Percentiles rank a stretch among this genome's conserved stretches.
Conservation (phyloP, 2,797 vertebrate genomes). For the Lepus townsendii region DNA sequence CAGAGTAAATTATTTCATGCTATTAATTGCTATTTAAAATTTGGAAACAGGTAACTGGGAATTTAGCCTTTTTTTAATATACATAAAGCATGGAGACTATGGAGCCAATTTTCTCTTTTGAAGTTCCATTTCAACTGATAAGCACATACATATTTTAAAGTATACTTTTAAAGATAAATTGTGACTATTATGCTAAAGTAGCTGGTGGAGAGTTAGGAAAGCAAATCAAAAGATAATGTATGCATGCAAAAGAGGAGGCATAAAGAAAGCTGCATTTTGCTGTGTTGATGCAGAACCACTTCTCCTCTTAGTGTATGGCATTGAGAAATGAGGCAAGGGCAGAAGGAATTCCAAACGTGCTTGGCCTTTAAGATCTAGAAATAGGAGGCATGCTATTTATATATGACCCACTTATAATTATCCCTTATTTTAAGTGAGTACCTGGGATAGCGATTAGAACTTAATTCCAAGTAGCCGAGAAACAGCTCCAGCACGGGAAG, state of each 20-base stretch:
- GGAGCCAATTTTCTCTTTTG: not conserved
- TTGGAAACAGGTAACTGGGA: not conserved
- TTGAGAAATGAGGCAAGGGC: slow-evolving; percentile 51
- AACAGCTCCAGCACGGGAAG: not conserved
- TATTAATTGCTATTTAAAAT: slow-evolving; percentile 42
- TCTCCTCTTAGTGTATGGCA: not conserved
- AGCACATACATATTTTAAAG: slow-evolving; percentile 7
- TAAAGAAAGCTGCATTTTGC: not conserved
- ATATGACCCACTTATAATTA: slow-evolving; percentile 68
- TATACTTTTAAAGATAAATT: slow-evolving; percentile 43
- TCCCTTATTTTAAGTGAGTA: slow-evolving; percentile 32
- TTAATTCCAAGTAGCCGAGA: not conserved
- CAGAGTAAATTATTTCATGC: not conserved
- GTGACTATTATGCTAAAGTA: slow-evolving; percentile 24
- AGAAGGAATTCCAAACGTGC: slow-evolving; percentile 41
- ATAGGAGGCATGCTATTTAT: slow-evolving; percentile 56
- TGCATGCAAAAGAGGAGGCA: not conserved
- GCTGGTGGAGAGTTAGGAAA: not conserved
- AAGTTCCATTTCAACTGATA: slow-evolving; percentile 50
- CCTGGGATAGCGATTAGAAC: slow-evolving; percentile 27
- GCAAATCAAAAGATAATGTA: slow-evolving; percentile 22
- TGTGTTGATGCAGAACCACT: not conserved
- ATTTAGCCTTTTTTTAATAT: not conserved
- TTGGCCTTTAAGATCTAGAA: slow-evolving; percentile 60
- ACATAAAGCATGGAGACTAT: not conserved